phyloP scores from a whole-genome alignment of 2,888 invertebrate species.

The Calameuta idolon region DNA sequence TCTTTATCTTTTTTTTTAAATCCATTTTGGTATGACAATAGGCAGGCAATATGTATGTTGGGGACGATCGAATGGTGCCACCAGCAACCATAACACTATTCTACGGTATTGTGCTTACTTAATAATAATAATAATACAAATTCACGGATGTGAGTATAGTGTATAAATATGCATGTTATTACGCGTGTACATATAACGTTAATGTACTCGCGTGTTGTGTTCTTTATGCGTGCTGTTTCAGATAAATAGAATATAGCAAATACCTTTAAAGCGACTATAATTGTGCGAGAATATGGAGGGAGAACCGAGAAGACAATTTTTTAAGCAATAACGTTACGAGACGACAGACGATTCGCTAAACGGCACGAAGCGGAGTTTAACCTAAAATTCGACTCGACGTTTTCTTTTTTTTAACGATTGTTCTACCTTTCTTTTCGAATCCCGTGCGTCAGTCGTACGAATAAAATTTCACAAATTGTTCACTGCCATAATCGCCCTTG shows the following conservation, averaged over 20 bases:
- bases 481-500: not conserved
- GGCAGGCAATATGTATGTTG: constrained; percentile 52
- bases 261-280: not conserved
- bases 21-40: constrained; percentile 19
- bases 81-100: constrained; percentile 51
- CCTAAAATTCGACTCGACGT: not conserved
- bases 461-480: not conserved
- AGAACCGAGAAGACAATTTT: not conserved
- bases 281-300: not conserved
- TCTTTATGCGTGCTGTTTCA: not conserved
- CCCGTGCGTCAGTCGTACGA: not conserved
- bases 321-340: not conserved
- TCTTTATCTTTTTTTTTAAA: constrained; percentile 25
- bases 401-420: not conserved
- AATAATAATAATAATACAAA: constrained; percentile 2
- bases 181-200: not conserved
- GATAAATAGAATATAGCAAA: not conserved
- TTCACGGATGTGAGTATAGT: not conserved
- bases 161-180: not conserved
- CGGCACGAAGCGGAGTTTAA: not conserved
- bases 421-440: not conserved
- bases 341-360: not conserved
- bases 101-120: constrained; percentile 48
- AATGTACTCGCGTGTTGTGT: not conserved
- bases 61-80: constrained; percentile 49